phyloP scores from a whole-genome alignment of 35 echinoderm and acorn worm genomes.

The Strongylocentrotus purpuratus region DNA sequence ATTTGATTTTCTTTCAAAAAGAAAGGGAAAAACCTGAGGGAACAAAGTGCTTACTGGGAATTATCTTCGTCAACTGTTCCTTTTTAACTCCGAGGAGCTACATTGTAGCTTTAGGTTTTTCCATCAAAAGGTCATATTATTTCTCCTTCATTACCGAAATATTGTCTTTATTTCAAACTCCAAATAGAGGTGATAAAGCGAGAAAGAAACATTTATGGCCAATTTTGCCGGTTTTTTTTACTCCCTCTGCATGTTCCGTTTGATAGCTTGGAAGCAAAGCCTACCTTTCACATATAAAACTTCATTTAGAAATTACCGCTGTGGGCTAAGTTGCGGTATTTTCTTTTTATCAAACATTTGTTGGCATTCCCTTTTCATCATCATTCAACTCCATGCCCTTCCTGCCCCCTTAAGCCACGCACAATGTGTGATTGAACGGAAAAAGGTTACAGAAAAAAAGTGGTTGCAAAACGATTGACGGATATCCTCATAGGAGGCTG shows the following conservation, averaged over 20 bases:
- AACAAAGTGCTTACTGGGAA: neutral
- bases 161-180: neutral
- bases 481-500: constrained; percentile 28
- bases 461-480: neutral
- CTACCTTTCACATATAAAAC: constrained; percentile 19
- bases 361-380: neutral
- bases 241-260: neutral
- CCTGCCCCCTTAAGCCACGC: constrained; percentile 20
- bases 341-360: constrained; percentile 44
- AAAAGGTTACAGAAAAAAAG: constrained; percentile 30
- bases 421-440: constrained; percentile 40
- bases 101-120: neutral
- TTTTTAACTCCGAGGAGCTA: neutral
- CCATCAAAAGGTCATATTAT: neutral
- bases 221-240: neutral
- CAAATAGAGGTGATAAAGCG: neutral
- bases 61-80: neutral
- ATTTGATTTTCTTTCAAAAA: neutral
- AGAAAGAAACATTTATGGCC: constrained; percentile 29
- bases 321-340: neutral
- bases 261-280: neutral
- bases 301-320: constrained; percentile 44
- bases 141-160: neutral
- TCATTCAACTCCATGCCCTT: constrained; percentile 23
- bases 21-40: neutral